A percentile compares a stretch with the other conserved stretches of the same genome.
These are phyloP conservation scores for Tapirus indicus DNA, from an alignment of 2,797 vertebrate species.

Conservation along the genomic window DNA sequence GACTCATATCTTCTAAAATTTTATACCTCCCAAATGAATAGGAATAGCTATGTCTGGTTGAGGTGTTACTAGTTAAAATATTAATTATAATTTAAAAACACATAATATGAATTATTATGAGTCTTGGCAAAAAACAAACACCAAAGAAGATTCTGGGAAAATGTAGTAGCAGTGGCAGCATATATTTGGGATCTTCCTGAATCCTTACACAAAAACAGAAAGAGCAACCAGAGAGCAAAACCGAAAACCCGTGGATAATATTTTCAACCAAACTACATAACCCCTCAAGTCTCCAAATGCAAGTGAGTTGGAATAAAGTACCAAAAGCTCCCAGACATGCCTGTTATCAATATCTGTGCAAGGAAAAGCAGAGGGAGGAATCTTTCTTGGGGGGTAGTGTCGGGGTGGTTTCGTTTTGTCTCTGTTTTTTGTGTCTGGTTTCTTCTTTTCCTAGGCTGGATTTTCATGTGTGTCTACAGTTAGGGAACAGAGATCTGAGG, in stretches of 20 bases:
- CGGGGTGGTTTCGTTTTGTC: slow-evolving; percentile 72
- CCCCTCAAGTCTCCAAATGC: neutral
- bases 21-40: neutral
- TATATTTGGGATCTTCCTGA: neutral
- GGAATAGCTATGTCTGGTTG: neutral
- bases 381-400: neutral
- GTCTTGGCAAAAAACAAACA: neutral
- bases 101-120: neutral
- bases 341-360: neutral
- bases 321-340: neutral
- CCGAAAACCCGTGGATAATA: neutral
- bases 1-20: neutral
- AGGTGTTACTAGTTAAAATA: neutral
- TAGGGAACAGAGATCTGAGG: neutral
- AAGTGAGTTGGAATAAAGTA: neutral
- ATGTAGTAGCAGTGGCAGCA: neutral
- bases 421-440: slow-evolving; percentile 58
- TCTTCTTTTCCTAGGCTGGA: slow-evolving; percentile 71
- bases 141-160: neutral
- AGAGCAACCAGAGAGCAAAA: neutral
- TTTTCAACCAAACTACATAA: neutral
- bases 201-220: neutral
- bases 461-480: slow-evolving; percentile 74
- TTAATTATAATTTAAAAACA: neutral
- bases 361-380: neutral